A percentile compares a stretch with the other conserved stretches of the same genome.
phyloP scores from a whole-genome alignment of 2,888 invertebrate genomes.

The Diaprepes abbreviatus region DNA sequence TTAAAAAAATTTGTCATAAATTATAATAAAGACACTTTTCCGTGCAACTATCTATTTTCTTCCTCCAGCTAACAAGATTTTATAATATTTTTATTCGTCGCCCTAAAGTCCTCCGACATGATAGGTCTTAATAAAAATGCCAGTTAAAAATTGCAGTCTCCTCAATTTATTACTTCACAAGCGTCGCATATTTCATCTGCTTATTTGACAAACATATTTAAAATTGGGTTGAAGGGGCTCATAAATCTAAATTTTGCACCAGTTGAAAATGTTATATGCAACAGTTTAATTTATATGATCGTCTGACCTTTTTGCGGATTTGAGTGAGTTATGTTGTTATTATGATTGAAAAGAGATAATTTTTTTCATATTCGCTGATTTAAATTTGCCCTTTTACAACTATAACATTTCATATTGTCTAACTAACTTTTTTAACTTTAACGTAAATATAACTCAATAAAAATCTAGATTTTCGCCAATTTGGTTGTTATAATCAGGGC shows the following conservation, averaged over 20 bases:
- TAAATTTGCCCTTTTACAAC: no score
- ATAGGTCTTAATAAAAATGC: not conserved
- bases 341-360: no score
- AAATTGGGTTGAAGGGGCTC: conserved; percentile 16
- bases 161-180: conserved; percentile 5
- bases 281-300: conserved; percentile 20
- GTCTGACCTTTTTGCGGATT: not conserved
- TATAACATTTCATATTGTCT: no score
- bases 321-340: not conserved
- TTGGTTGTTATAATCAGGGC: no score
- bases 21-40: no score
- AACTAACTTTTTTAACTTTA: no score
- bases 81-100: not conserved
- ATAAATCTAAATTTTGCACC: conserved; percentile 11
- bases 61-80: not conserved
- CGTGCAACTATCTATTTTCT: no score
- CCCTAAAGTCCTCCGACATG: not conserved
- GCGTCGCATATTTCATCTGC: conserved; percentile 11
- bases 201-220: conserved; percentile 24
- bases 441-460: no score
- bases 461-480: no score
- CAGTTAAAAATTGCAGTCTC: not conserved
- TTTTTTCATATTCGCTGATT: no score
- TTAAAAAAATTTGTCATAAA: no score
- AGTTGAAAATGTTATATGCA: conserved; percentile 21